Percentiles rank a stretch among this genome's conserved stretches.
Conservation (phyloP, 2,113 vertebrate species). For the Vireo altiloquus region DNA sequence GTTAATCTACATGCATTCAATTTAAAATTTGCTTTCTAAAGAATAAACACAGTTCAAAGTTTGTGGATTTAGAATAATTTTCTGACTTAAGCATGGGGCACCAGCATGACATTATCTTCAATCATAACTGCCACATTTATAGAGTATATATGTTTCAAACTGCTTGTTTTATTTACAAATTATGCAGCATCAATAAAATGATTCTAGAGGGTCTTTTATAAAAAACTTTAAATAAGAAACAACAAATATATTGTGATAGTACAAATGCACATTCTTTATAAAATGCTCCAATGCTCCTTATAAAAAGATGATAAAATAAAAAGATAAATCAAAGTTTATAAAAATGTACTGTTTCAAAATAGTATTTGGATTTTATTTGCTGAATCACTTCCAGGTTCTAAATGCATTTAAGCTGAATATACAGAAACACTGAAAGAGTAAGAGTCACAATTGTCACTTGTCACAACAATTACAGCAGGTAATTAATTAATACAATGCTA, state of each 20-base stretch:
- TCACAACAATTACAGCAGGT: constrained; percentile 16
- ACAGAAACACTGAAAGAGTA: neutral
- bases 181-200: neutral
- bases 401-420: neutral
- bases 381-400: neutral
- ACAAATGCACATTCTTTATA: neutral
- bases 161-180: neutral
- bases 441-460: neutral
- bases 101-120: neutral
- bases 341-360: neutral
- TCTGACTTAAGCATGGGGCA: neutral
- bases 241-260: neutral
- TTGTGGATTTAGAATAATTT: neutral
- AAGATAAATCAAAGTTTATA: neutral
- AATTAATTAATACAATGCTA: neutral
- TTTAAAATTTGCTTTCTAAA: neutral
- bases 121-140: neutral
- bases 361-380: neutral
- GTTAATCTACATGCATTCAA: neutral
- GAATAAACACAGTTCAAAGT: neutral
- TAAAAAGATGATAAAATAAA: neutral
- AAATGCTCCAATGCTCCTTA: neutral
- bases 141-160: neutral
- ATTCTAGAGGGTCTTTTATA: neutral
- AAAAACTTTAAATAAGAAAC: neutral